A percentile compares a stretch with the other conserved stretches of the same genome.
Conservation (phyloP, 2,797 vertebrate species). For the Furcifer pardalis region DNA sequence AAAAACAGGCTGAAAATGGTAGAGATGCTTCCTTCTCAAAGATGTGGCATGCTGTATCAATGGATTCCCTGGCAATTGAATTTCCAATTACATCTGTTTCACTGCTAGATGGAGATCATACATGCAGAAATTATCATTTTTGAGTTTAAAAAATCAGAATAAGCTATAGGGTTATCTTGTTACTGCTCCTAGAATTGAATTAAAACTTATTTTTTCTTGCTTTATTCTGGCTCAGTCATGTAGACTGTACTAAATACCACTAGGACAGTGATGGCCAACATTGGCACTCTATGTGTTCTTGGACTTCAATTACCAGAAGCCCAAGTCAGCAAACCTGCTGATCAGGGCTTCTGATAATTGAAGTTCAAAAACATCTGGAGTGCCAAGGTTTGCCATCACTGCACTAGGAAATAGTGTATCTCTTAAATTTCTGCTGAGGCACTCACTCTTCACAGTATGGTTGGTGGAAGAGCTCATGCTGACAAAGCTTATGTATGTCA, state of each 20-base stretch:
- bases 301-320: too few relatives aligned
- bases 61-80: neutral
- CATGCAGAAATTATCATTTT: neutral
- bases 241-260: neutral
- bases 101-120: neutral
- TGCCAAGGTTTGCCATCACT: too few relatives aligned
- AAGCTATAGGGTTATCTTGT: neutral
- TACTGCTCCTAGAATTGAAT: neutral
- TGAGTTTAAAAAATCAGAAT: neutral
- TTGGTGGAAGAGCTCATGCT: slow-evolving; percentile 1
- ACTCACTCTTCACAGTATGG: slow-evolving; percentile 5
- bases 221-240: neutral
- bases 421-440: neutral
- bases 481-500: neutral
- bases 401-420: neutral
- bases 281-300: too few relatives aligned
- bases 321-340: too few relatives aligned
- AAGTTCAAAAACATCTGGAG: too few relatives aligned
- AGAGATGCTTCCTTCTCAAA: neutral
- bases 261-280: too few relatives aligned
- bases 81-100: neutral
- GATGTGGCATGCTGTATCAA: neutral
- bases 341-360: too few relatives aligned
- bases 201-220: neutral
- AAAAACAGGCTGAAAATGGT: neutral